Conservation (phyloP, 1,140 invertebrate genomes). For the Ostrea edulis region DNA sequence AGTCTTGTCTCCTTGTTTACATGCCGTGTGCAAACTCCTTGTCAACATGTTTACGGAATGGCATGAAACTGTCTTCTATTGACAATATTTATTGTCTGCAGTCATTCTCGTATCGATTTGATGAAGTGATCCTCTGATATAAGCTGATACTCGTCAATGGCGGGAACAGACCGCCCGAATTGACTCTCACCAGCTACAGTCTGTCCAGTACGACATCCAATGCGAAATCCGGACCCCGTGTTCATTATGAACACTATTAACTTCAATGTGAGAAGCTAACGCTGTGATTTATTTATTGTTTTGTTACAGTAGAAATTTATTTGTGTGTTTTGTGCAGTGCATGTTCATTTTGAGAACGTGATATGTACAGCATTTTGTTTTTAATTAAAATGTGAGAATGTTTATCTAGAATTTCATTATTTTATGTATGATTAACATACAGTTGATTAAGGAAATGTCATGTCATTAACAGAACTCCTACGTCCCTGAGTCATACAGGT, state of each 20-base stretch:
- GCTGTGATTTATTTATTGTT: constrained; percentile 26
- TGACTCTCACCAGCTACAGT: background rate
- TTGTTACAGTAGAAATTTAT: background rate
- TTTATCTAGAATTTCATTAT: background rate
- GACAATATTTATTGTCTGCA: background rate
- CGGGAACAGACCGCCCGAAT: no score
- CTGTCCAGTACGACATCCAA: background rate
- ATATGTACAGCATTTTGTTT: background rate
- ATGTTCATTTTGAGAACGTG: background rate
- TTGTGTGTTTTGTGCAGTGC: constrained; percentile 7
- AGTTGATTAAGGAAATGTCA: background rate
- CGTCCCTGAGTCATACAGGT: background rate
- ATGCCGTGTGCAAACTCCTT: background rate
- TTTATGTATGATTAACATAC: background rate
- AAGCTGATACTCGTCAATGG: background rate
- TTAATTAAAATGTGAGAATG: background rate
- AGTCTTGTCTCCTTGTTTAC: background rate
- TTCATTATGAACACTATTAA: background rate
- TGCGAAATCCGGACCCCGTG: background rate
- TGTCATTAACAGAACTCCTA: background rate
- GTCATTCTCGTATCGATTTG: background rate
- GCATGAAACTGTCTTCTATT: background rate
- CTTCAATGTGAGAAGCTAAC: background rate
- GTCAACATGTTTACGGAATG: constrained; percentile 20
- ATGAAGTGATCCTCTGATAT: background rate